phyloP scores from a whole-genome alignment of 2,888 invertebrate genomes.

The Nemotelus pantherinus region DNA sequence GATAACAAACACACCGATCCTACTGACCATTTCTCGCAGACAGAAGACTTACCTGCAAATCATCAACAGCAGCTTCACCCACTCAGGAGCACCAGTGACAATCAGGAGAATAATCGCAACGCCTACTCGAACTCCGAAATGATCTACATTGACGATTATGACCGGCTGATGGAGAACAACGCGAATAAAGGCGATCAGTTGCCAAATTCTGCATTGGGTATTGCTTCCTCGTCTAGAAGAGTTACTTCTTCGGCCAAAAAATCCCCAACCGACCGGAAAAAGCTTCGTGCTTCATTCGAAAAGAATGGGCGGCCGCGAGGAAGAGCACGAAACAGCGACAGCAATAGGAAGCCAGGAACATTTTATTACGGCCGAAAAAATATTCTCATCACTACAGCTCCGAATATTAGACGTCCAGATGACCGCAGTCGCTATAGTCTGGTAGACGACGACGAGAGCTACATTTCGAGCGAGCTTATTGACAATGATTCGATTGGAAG shows the following conservation, averaged over 20 bases:
- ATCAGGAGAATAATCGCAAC: background rate
- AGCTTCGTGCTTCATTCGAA: background rate
- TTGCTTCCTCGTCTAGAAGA: background rate
- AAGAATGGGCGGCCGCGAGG: background rate
- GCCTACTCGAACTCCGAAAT: conserved; percentile 50
- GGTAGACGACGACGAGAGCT: background rate
- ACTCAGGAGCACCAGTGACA: background rate
- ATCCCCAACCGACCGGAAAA: background rate
- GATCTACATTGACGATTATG: conserved; percentile 56
- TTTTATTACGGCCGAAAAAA: background rate
- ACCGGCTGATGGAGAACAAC: conserved; percentile 49
- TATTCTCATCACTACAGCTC: background rate
- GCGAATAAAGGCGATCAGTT: conserved; percentile 38
- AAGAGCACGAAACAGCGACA: background rate
- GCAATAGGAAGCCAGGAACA: background rate
- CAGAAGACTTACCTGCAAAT: background rate
- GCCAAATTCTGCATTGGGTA: background rate
- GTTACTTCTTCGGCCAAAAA: background rate
- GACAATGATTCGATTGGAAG: conserved; percentile 51
- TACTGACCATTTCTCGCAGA: background rate
- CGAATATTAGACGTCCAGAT: background rate
- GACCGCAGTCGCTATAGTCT: background rate
- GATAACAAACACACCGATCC: background rate
- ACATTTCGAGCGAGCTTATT: conserved; percentile 41
- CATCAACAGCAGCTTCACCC: background rate